Evolutionary conservation across 2,797 vertebrate species (phyloP).

Genomic region (Mycteria americana): DNA sequence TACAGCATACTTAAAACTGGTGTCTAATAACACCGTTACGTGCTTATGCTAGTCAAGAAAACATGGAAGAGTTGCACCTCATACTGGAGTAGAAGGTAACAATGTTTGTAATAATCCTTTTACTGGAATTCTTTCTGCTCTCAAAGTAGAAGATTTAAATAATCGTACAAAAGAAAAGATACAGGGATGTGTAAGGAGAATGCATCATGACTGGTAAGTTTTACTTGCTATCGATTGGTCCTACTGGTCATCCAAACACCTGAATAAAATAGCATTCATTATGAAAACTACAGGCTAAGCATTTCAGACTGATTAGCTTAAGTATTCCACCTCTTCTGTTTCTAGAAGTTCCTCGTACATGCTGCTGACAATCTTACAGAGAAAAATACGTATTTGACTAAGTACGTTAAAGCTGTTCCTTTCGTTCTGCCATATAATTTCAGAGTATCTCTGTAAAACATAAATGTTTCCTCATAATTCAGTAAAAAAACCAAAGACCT

Average conservation of each 20-base stretch:
- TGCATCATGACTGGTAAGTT: neutral
- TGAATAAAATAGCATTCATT: neutral
- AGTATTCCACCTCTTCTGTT: neutral
- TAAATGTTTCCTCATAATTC: neutral
- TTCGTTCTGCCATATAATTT: neutral
- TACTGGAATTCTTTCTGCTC: neutral
- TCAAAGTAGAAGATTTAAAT: neutral
- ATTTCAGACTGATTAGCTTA: neutral
- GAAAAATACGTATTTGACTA: neutral
- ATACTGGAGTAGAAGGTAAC: neutral
- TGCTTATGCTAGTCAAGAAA: neutral
- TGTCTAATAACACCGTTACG: accelerated
- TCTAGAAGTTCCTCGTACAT: neutral
- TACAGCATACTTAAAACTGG: too few species aligned
- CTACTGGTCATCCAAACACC: neutral
- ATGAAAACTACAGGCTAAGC: neutral
- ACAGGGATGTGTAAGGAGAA: neutral
- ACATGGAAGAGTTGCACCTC: neutral
- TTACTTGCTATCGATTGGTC: neutral
- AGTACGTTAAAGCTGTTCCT: neutral
- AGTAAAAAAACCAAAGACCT: neutral
- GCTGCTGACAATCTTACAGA: neutral
- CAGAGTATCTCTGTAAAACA: neutral
- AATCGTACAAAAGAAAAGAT: neutral
- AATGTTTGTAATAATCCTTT: neutral